These are phyloP conservation scores for Cataglyphis cursor DNA, from an alignment of 2,888 invertebrate genomes.

Conservation along the genomic window DNA sequence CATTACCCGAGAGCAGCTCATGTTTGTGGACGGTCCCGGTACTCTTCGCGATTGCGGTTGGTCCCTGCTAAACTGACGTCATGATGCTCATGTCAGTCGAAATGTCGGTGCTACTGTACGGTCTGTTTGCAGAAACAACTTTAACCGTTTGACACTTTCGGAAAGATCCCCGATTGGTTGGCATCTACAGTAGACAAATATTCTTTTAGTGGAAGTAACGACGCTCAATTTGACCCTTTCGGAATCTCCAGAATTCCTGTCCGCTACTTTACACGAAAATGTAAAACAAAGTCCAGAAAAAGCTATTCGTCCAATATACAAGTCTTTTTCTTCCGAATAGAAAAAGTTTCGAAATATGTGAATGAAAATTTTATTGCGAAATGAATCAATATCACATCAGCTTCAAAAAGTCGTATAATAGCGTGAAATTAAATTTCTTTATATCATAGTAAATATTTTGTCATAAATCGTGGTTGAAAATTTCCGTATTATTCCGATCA, in stretches of 20 bases:
- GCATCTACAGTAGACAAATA: conserved; percentile 36
- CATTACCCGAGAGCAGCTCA: conserved; percentile 63
- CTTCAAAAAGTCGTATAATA: neutral
- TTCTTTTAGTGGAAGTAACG: conserved; percentile 42
- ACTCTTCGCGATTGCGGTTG: conserved; percentile 63
- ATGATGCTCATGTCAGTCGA: conserved; percentile 62
- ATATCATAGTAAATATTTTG: neutral
- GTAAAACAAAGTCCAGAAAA: neutral
- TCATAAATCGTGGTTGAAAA: neutral
- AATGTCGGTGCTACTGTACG: conserved; percentile 69
- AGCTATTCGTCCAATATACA: neutral
- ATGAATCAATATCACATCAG: neutral
- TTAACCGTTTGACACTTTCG: conserved; percentile 70
- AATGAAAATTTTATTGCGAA: neutral
- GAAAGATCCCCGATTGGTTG: conserved; percentile 53
- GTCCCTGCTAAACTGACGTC: conserved; percentile 69
- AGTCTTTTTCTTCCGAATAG: neutral
- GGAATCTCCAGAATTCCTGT: conserved; percentile 29
- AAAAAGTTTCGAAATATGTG: neutral
- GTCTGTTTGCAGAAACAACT: conserved; percentile 73
- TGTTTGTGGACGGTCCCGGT: conserved; percentile 70
- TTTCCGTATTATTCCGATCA: neutral
- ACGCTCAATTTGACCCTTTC: conserved; percentile 39
- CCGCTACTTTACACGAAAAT: neutral
- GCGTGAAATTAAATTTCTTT: neutral